Base-by-base conservation (phyloP, 2,797 vertebrate genomes). In the Thripadectes ignobilis region DNA sequence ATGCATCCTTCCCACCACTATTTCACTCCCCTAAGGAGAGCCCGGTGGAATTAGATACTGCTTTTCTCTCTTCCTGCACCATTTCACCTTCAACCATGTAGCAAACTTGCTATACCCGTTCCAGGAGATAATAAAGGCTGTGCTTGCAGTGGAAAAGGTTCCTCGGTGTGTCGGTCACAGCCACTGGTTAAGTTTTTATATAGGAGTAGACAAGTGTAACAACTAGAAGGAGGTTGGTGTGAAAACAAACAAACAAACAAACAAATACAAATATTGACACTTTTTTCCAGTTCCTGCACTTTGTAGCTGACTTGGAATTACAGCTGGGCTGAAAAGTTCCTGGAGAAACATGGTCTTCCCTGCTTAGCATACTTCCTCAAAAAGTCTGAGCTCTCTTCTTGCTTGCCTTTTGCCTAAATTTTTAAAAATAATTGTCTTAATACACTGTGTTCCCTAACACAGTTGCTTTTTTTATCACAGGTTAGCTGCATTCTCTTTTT, bases 381-480 rank as follows among this genome's bases (percentile, higher is more conserved):
- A 71, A 89, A 74, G 36, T 74, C 54, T 85, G 54, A 78, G 72
- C 27, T 89, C 49, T 63, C 23, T 71, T 91, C 55, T 77, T 78
- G 10, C 29, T 80, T 73, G 18, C 54, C 61, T 94, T 88, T 79
- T 48, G 41, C 41, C 48, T 83, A 75, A 57, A 27, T 54, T 69
- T 95, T 80, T n/a, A 17, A 65, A 85, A 81, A 81, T 62, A 80
- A 67, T 83, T 85, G 24, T 85, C 48, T 67, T 72, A 83, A 92
- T 49, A 81, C 79, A 41, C 39, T 38, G 32, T 54, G 67, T 93
- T 95, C 81, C 67, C 52, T 89, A 51, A 57, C 30, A 74, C 30
- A 46, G 61, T 63, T 89, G 91, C 26, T 67, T 86, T 94, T 90
- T 89, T 92, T 62, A 81, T 68, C 46, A 43, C 65, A 77, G 15